Conservation (phyloP, 2,797 vertebrate genomes). For the Semaprochilodus insignis region DNA sequence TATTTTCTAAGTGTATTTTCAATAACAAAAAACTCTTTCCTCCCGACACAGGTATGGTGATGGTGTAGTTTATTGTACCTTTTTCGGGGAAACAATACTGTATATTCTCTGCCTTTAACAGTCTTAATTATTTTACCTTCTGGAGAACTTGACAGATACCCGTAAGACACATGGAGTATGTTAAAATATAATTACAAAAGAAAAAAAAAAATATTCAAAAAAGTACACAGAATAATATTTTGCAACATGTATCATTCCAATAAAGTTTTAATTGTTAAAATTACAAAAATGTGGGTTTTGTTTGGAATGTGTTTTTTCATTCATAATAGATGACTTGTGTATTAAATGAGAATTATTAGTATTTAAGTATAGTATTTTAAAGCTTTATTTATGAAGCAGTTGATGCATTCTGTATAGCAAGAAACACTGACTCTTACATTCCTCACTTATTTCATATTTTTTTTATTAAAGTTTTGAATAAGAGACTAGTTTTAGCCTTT, state of each 20-base stretch:
- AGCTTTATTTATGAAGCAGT: neutral
- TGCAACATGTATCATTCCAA: constrained; percentile 91
- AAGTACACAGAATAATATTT: constrained; percentile 87
- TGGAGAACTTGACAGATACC: constrained; percentile 86
- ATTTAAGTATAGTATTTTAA: neutral
- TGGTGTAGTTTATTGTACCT: constrained; percentile 86
- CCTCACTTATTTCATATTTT: no score
- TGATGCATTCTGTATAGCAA: no score
- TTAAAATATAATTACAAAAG: constrained; percentile 74
- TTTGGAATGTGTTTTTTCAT: neutral
- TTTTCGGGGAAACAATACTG: constrained; percentile 83
- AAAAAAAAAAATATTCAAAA: constrained; percentile 63
- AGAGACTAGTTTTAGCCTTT: no score
- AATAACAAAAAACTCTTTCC: constrained; percentile 81
- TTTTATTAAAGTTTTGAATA: no score
- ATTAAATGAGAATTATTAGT: no score
- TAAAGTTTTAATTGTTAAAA: constrained; percentile 91
- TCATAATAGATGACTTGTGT: no score
- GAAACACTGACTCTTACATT: no score
- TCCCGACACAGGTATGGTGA: constrained; percentile 83
- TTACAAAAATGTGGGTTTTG: constrained; percentile 58
- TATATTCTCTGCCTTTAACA: constrained; percentile 87
- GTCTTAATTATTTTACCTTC: constrained; percentile 88
- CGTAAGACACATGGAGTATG: constrained; percentile 86
- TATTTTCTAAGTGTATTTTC: constrained; percentile 88